Evolutionary conservation across 2,113 vertebrate species (phyloP).

Genomic region (Azemiops feae): DNA sequence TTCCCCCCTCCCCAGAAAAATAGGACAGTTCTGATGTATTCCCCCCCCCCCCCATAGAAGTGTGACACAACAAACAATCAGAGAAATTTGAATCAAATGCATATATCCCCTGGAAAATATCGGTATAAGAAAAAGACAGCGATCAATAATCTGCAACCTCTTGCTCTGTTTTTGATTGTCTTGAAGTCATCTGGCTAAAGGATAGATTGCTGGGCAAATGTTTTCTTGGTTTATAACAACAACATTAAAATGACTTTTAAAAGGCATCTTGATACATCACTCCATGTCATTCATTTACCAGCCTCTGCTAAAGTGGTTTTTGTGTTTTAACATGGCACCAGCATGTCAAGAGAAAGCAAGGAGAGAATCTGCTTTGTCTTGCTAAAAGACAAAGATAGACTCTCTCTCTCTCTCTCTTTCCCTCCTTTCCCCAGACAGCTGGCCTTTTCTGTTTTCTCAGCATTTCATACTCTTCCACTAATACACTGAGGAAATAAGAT

Average conservation of each 20-base stretch:
- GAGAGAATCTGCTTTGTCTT: not conserved
- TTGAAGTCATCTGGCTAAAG: not conserved
- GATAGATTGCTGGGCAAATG: not conserved
- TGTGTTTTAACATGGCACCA: not conserved
- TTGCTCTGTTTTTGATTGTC: not conserved
- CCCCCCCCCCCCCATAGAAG: not conserved
- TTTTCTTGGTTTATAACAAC: not conserved
- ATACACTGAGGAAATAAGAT: not conserved
- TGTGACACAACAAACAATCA: not conserved
- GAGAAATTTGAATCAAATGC: not conserved
- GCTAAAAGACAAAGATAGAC: not conserved
- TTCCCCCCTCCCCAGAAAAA: not conserved
- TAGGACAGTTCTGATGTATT: not conserved
- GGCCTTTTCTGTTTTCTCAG: not conserved
- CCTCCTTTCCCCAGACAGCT: not conserved
- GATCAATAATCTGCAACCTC: not conserved
- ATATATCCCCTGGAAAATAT: not conserved
- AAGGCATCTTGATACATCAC: conserved; percentile 36
- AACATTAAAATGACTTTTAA: conserved; percentile 30
- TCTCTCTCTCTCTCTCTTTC: not conserved
- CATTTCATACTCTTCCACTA: not conserved
- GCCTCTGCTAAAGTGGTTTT: conserved; percentile 18
- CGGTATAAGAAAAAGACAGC: not conserved
- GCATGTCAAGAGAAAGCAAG: not conserved
- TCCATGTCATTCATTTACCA: conserved; percentile 49